phyloP scores from a whole-genome alignment of 2,888 invertebrate species.

The Ceratothoa steindachneri region DNA sequence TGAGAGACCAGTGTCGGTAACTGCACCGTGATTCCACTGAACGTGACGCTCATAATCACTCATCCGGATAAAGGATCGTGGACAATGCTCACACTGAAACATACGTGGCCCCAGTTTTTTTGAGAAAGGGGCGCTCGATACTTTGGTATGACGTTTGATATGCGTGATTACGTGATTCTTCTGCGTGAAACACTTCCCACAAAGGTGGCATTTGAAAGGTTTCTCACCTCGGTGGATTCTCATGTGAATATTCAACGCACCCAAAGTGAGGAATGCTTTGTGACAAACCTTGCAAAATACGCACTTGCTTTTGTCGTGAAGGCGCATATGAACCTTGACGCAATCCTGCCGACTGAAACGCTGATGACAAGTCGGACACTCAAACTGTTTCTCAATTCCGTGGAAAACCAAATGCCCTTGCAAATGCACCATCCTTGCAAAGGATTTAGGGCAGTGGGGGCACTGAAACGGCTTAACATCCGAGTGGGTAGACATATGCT shows the following conservation, averaged over 20 bases:
- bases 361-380: constrained; percentile 45
- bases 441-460: constrained; percentile 45
- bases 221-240: constrained; percentile 46
- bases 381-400: constrained; percentile 46
- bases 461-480: constrained; percentile 46
- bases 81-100: constrained; percentile 46
- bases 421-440: constrained; percentile 42
- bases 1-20: constrained; percentile 26
- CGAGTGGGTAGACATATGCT: constrained; percentile 45
- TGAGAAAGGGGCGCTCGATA: constrained; percentile 40
- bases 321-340: constrained; percentile 46
- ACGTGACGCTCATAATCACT: constrained; percentile 46
- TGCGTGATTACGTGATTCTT: constrained; percentile 46
- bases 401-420: constrained; percentile 44
- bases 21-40: constrained; percentile 47
- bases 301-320: constrained; percentile 45
- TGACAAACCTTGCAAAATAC: constrained; percentile 46
- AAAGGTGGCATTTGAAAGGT: constrained; percentile 45
- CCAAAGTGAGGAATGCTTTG: constrained; percentile 45
- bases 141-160: constrained; percentile 45
- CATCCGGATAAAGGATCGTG: constrained; percentile 43
- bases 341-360: constrained; percentile 45
- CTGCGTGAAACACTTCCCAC: constrained; percentile 45
- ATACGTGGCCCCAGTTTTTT: constrained; percentile 45
- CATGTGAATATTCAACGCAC: constrained; percentile 44